Conservation (phyloP, 1,140 invertebrate species). For the Bombyx mori region DNA sequence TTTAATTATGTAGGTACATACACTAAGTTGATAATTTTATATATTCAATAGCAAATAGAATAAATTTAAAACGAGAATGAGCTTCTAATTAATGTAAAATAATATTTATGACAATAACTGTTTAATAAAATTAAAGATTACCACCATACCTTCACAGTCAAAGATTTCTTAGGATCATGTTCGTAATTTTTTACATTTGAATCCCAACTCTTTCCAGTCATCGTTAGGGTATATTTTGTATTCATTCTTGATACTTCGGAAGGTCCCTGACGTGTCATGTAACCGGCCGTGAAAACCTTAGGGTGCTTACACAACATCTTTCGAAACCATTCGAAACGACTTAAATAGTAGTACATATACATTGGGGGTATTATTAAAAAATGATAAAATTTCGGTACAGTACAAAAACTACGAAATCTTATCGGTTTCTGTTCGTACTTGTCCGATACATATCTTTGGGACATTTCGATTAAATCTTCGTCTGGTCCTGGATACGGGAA, state of each 20-base stretch:
- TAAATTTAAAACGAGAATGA: too few species aligned
- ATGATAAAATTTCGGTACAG: slow-evolving; percentile 59
- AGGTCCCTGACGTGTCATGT: slow-evolving; percentile 78
- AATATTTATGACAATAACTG: not conserved
- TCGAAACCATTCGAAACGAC: slow-evolving; percentile 72
- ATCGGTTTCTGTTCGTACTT: slow-evolving; percentile 79
- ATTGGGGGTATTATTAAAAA: slow-evolving; percentile 73
- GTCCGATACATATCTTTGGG: slow-evolving; percentile 80
- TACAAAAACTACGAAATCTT: slow-evolving; percentile 75
- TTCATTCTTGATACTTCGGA: slow-evolving; percentile 74
- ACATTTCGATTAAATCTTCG: slow-evolving; percentile 81
- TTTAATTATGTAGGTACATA: too few species aligned
- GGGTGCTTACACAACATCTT: slow-evolving; percentile 76
- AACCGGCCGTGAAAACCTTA: slow-evolving; percentile 79
- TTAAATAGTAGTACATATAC: slow-evolving; percentile 76
- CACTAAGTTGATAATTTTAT: too few species aligned
- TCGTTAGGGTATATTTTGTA: slow-evolving; percentile 76
- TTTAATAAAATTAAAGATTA: not conserved
- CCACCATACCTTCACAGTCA: slow-evolving; percentile 14
- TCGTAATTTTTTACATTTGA: slow-evolving; percentile 72
- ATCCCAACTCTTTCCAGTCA: slow-evolving; percentile 83
- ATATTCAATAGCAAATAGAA: too few species aligned
- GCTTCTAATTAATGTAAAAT: too few species aligned
- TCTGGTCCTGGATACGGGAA: slow-evolving; percentile 85
- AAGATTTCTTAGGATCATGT: slow-evolving; percentile 5